A percentile compares a stretch with the other conserved stretches of the same genome.
These are phyloP conservation scores for Osmoderma eremita DNA, from an alignment of 2,888 invertebrate species.

Conservation along the genomic window DNA sequence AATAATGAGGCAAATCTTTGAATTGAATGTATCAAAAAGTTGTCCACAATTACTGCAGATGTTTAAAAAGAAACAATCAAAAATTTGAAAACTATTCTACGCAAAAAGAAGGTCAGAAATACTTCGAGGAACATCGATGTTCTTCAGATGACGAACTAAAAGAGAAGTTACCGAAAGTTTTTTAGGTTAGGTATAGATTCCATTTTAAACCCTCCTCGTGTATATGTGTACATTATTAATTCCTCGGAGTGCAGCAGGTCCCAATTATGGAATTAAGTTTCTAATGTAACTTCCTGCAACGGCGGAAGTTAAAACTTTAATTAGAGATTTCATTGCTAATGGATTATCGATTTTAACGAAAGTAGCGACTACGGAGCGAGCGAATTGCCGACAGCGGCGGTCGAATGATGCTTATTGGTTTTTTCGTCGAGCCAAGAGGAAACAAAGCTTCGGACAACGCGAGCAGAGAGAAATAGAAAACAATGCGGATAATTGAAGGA, in stretches of 20 bases:
- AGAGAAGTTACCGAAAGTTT: too few relatives aligned
- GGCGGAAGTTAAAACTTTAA: constrained; percentile 27
- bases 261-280: constrained; percentile 22
- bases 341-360: constrained; percentile 25
- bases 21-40: too few relatives aligned
- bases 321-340: constrained; percentile 23
- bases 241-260: not conserved
- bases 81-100: too few relatives aligned
- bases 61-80: too few relatives aligned
- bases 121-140: too few relatives aligned
- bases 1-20: too few relatives aligned
- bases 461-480: constrained; percentile 14
- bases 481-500: constrained; percentile 28
- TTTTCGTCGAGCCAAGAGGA: constrained; percentile 6
- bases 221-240: constrained; percentile 22
- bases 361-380: not conserved
- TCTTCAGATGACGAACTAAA: too few relatives aligned
- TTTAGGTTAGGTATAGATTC: too few relatives aligned
- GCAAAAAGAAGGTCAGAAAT: too few relatives aligned
- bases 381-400: not conserved
- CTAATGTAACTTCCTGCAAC: constrained; percentile 29
- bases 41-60: too few relatives aligned
- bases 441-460: constrained; percentile 16
- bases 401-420: constrained; percentile 20
- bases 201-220: too few relatives aligned